Percentiles rank a stretch among this genome's conserved stretches.
Evolutionary conservation across 2,888 invertebrate genomes (phyloP).

Genomic region (Erebia epiphron): DNA sequence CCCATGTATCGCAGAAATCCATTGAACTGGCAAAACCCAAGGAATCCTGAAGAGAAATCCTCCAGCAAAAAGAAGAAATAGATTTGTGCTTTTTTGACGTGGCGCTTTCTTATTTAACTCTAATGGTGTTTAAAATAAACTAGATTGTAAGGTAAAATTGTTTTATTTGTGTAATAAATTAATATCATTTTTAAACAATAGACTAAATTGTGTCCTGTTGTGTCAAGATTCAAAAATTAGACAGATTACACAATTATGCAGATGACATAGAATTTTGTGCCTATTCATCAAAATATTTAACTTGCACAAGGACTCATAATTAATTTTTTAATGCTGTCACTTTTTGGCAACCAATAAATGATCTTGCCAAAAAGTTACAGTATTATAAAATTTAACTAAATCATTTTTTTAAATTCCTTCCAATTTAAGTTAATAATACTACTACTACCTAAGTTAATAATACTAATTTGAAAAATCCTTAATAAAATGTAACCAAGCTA

Average conservation of each 20-base stretch:
- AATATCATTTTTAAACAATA: neutral
- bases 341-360: too few relatives aligned
- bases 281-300: neutral
- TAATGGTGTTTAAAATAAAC: constrained; percentile 39
- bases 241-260: neutral
- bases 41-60: constrained; percentile 68
- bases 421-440: too few relatives aligned
- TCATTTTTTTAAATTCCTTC: too few relatives aligned
- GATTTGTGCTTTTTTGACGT: constrained; percentile 40
- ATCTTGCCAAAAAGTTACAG: too few relatives aligned
- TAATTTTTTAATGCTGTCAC: too few relatives aligned
- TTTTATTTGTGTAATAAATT: constrained; percentile 34
- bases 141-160: constrained; percentile 38
- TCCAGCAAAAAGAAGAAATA: constrained; percentile 81
- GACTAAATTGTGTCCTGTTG: neutral
- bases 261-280: neutral
- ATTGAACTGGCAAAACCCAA: constrained; percentile 94
- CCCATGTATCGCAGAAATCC: constrained; percentile 95
- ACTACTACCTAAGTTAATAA: too few relatives aligned
- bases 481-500: neutral
- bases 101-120: constrained; percentile 36
- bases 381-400: too few relatives aligned
- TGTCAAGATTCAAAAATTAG: neutral
- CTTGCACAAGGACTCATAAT: too few relatives aligned
- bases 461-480: neutral